Base-by-base conservation (phyloP, 2,113 vertebrate genomes). In the Cricetomys ansorgei region DNA sequence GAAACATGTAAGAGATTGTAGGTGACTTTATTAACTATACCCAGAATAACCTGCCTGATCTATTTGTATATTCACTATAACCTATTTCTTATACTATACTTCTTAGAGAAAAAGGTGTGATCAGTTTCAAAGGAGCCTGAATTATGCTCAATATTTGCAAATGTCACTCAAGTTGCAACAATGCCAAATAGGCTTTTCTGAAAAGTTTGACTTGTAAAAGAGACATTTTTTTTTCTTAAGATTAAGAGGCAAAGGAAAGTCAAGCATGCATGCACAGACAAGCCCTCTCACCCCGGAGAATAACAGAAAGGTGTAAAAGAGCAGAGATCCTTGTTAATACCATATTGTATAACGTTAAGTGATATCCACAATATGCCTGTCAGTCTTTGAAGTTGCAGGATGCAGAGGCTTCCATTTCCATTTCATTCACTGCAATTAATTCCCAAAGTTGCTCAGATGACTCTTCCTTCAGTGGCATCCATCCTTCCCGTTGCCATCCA, bases 71-170 rank as follows among this genome's bases (percentile, higher is more conserved):
- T 69, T 85, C 62, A 50, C 37, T 84, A 59, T 29, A 92, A 95
- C 1, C 29, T 94, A 72, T 59, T 59, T 45, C 4, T 94, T 97
- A 94, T 91, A 95, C 76, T 88, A 64, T 96, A 81, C 95, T 96
- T 96, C 88, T 79, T 93, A 0, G 77, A 62, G 73, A 89, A 97
- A 97, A 88, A 75, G 6, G 64, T 84, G 67, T 84, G 80, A 94
- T 91, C 40, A 45, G 29, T 97, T 96, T 97, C 77, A 97, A 97
- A 97, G 77, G 37, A 79, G 86, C 85, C 69, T 75, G 76, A 97
- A 97, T 96, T 94, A 97, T 94, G 75, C 34, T 97, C 92, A 96
- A 72, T 96, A 94, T 97, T 96, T 93, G 43, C 40, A 97, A 91
- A 88, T 97, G 94, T 94, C 94, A 95, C 59, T 97, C 89, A 95